These are phyloP conservation scores for Malacosoma neustria DNA, from an alignment of 2,888 invertebrate species.

Conservation along the genomic window DNA sequence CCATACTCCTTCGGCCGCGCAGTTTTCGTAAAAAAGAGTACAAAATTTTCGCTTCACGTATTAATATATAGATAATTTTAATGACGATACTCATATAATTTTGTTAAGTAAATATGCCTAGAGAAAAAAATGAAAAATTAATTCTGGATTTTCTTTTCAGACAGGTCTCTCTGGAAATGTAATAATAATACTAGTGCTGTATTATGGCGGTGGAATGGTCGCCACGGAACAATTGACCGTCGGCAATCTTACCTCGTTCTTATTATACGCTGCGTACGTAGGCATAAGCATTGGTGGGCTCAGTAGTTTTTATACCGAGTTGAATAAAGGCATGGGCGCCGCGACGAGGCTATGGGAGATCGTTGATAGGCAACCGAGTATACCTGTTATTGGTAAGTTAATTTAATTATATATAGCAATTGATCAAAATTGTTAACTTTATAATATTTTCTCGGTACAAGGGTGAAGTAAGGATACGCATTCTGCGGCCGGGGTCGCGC, in stretches of 20 bases:
- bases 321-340: constrained; percentile 95
- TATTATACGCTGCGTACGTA: constrained; percentile 95
- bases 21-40: no score
- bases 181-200: constrained; percentile 92
- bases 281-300: constrained; percentile 92
- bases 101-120: no score
- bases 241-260: constrained; percentile 93
- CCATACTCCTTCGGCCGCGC: no score
- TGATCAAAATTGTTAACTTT: no score
- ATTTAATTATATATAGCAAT: no score
- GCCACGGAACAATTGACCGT: constrained; percentile 84
- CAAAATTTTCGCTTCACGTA: no score
- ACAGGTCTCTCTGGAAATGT: constrained; percentile 92
- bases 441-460: no score
- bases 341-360: constrained; percentile 93
- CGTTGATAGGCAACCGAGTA: constrained; percentile 84
- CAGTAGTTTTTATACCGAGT: constrained; percentile 94
- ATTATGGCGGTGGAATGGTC: constrained; percentile 93
- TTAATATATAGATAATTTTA: no score
- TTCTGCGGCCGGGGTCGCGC: no score
- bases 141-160: constrained; percentile 70
- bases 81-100: no score
- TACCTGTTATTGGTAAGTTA: constrained; percentile 80
- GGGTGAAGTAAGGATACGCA: no score
- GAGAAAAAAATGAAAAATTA: no score